A percentile compares a stretch with the other conserved stretches of the same genome.
Evolutionary conservation across 2,888 invertebrate species (phyloP).

Genomic region (Carcina quercana): DNA sequence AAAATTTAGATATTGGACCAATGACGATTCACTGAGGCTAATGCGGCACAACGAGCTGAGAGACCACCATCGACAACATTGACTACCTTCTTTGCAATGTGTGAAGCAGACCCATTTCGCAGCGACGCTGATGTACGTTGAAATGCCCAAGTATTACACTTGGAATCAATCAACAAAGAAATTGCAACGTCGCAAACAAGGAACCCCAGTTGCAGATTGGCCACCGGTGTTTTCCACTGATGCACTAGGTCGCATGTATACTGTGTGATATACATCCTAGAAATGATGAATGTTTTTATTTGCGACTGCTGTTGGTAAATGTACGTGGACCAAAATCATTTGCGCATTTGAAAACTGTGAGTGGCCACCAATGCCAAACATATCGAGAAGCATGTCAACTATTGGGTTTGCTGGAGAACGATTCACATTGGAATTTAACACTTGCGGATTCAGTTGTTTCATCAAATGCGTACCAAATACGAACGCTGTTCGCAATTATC

Average conservation of each 20-base stretch:
- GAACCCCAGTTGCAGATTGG: slow-evolving; percentile 21
- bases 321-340: slow-evolving; percentile 27
- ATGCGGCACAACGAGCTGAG: slow-evolving; percentile 19
- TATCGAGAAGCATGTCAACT: slow-evolving; percentile 20
- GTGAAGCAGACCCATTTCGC: too few species aligned
- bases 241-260: slow-evolving; percentile 32
- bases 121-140: slow-evolving; percentile 29
- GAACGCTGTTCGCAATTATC: slow-evolving; percentile 11
- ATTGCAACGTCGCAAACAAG: slow-evolving; percentile 21
- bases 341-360: slow-evolving; percentile 15
- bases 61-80: slow-evolving; percentile 25
- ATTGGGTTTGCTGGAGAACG: slow-evolving; percentile 14
- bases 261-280: slow-evolving; percentile 25
- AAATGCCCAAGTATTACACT: slow-evolving; percentile 23
- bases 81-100: slow-evolving; percentile 32
- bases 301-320: slow-evolving; percentile 31
- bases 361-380: slow-evolving; percentile 17
- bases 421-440: slow-evolving; percentile 16
- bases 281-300: slow-evolving; percentile 29
- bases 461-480: slow-evolving; percentile 11
- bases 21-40: too few species aligned
- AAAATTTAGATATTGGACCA: slow-evolving; percentile 26
- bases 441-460: slow-evolving; percentile 11
- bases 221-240: slow-evolving; percentile 26
- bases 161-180: slow-evolving; percentile 14